Conservation (phyloP, 2,888 invertebrate genomes). For the Lagria hirta region DNA sequence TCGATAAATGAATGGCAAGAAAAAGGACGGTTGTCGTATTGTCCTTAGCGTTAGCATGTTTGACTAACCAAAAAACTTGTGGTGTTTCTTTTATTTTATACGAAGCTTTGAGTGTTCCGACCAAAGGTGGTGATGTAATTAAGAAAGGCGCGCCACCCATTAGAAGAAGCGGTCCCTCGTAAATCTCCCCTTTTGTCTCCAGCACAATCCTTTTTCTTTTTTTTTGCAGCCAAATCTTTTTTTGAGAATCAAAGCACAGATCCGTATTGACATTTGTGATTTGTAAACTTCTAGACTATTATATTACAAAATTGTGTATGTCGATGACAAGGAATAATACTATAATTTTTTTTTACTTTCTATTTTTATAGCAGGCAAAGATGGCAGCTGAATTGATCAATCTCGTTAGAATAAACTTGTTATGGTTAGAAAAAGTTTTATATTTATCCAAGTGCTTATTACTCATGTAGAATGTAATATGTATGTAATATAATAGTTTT, state of each 20-base stretch:
- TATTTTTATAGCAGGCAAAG: no score
- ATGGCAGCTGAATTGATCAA: no score
- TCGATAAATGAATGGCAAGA: slow-evolving; percentile 34
- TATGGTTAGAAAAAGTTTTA: no score
- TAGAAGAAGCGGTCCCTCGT: slow-evolving; percentile 51
- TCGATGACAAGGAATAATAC: no score
- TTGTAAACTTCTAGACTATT: no score
- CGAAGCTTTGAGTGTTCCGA: slow-evolving; percentile 52
- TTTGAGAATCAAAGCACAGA: slow-evolving; percentile 33
- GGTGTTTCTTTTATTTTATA: slow-evolving; percentile 53
- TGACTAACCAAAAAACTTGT: slow-evolving; percentile 42
- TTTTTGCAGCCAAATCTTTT: slow-evolving; percentile 41
- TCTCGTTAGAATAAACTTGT: no score
- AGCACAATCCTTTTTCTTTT: slow-evolving; percentile 44
- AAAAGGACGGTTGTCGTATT: slow-evolving; percentile 35
- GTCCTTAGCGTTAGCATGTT: slow-evolving; percentile 32
- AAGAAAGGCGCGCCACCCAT: slow-evolving; percentile 54
- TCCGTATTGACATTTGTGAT: no score
- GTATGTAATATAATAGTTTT: no score
- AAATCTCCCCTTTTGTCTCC: slow-evolving; percentile 52
- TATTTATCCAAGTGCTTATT: no score
- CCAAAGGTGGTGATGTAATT: slow-evolving; percentile 54
- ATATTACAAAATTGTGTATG: no score
- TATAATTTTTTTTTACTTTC: no score
- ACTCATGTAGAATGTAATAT: no score